Conservation (phyloP, 2,797 vertebrate species). For the Platalea minor region DNA sequence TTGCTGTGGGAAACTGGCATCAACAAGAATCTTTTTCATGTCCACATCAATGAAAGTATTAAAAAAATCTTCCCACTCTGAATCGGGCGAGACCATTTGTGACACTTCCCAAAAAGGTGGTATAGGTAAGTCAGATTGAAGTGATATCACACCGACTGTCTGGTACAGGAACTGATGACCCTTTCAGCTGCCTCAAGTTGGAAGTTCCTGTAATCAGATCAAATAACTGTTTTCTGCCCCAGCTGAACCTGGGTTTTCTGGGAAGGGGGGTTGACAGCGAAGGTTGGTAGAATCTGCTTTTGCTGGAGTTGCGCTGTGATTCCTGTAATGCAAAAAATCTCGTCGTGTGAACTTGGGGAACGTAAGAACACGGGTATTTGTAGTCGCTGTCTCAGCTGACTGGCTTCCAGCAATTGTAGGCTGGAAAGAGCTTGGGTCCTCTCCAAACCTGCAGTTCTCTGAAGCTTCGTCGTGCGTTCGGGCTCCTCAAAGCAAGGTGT, state of each 20-base stretch:
- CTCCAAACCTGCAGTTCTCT: not conserved
- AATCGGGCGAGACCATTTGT: not conserved
- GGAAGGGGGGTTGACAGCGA: not conserved
- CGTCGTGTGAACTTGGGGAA: not conserved
- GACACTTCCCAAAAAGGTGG: not conserved
- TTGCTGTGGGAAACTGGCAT: constrained; percentile 60
- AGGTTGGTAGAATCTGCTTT: not conserved
- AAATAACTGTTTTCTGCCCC: not conserved
- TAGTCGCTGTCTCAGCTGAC: not conserved
- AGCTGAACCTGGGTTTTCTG: not conserved
- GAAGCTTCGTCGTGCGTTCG: not conserved
- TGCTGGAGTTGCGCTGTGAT: not conserved
- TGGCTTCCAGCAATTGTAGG: not conserved
- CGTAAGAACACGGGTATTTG: not conserved
- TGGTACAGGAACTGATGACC: not conserved
- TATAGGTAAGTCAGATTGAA: not conserved
- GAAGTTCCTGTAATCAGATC: not conserved
- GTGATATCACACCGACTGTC: not conserved
- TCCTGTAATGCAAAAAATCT: not conserved
- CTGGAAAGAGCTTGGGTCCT: not conserved
- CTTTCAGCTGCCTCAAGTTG: not conserved
- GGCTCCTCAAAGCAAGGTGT: not conserved
- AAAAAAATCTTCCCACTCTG: not conserved
- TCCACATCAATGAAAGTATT: constrained; percentile 3
- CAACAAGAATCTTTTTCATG: constrained; percentile 52